phyloP scores from a whole-genome alignment of 2,797 vertebrate genomes.

The Rallus crepitans region DNA sequence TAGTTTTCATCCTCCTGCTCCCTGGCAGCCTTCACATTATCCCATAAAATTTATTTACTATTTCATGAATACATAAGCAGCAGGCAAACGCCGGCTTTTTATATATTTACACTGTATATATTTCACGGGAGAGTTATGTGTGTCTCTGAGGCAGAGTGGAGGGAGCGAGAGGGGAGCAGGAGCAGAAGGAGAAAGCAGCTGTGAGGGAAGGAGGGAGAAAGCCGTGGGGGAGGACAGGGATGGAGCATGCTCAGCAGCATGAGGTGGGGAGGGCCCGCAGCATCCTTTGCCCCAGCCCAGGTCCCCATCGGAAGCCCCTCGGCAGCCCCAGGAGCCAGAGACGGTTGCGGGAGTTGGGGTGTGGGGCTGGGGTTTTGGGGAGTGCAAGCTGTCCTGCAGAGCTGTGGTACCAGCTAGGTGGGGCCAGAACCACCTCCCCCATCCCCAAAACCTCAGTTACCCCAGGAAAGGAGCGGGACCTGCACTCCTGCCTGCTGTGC shows the following conservation, averaged over 20 bases:
- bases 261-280: background rate
- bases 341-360: background rate
- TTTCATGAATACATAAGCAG: constrained; percentile 89
- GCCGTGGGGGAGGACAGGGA: background rate
- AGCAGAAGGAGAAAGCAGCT: constrained; percentile 82
- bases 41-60: constrained; percentile 89
- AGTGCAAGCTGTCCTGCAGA: background rate
- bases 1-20: constrained; percentile 83
- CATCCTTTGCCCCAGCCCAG: background rate
- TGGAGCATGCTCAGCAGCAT: background rate
- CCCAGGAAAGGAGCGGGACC: fast-evolving
- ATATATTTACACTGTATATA: constrained; percentile 88
- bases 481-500: fast-evolving
- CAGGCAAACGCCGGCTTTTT: constrained; percentile 85
- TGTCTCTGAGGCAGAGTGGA: constrained; percentile 81
- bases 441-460: fast-evolving
- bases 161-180: constrained; percentile 63
- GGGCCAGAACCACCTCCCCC: too few relatives aligned
- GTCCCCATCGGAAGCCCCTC: fast-evolving
- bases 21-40: constrained; percentile 87
- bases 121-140: constrained; percentile 84
- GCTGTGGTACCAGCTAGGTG: too few relatives aligned
- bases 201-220: constrained; percentile 40
- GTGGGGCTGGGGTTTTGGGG: background rate
- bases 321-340: background rate